Evolutionary conservation across 1,140 invertebrate genomes (phyloP), one percentile per base, ranked within the genome.

Genomic region (Scaptomyza pallida): DNA sequence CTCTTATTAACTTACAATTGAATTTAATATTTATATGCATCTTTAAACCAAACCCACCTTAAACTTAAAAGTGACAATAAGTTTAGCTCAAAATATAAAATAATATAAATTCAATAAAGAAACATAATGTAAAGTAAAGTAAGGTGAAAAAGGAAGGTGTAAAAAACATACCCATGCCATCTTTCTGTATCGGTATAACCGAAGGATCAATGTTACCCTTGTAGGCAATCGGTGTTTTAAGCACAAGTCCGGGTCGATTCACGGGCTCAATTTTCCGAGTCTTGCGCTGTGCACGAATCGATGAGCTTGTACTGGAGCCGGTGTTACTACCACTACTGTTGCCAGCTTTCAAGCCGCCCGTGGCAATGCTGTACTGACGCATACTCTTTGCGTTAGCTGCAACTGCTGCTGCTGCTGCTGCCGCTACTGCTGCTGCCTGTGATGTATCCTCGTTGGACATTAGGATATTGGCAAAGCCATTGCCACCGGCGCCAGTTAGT

Each of bases 161-260:
- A 75, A 78, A 91, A 75, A 78, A 91, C 92, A 92, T 92, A 96
- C 95, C 96, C 93, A 96, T 96, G 78, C 96, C 96, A 92, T 97
- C 96, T 92, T 95, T 95, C 76, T 95, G 93, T 86, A 96, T 96
- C 37, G 95, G 95, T 91, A 96, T 96, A 60, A 95, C 95, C 82
- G 94, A 95, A 33, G 94, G 92, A 92, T 96, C 95, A 45, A 95
- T 95, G 86, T 95, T 95, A 68, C 95, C 94, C 77, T 96, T 95
- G 92, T 96, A 96, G 33, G 95, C 95, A 76, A 96, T 96, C 43
- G 95, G 95, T 57, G 95, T 95, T 91, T 96, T 95, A 35, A 96
- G 90, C 72, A 95, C 94, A 44, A 96, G 91, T 40, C 94, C 95
- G 65, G 95, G 95, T 91, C 95, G 94, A 85, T 95, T 95, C 19